phyloP scores from a whole-genome alignment of 53 echinoderm and acorn worm genomes.

The Stichopus horrens region DNA sequence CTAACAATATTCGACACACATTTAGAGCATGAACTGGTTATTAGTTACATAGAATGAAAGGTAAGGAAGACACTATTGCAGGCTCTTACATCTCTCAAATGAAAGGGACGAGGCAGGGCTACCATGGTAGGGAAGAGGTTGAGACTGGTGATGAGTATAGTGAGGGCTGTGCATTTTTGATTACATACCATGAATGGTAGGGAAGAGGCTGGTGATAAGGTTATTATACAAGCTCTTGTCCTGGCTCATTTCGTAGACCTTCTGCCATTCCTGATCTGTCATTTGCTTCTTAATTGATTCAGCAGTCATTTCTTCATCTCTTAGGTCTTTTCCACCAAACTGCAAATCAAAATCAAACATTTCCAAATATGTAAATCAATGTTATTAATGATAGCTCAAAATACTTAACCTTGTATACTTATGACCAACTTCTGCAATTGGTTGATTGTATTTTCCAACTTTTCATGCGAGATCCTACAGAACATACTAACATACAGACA shows the following conservation, averaged over 20 bases:
- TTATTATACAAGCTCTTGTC: slow-evolving; percentile 97
- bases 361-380: neutral
- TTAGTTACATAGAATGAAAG: neutral
- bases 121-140: no score
- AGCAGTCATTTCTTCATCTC: slow-evolving; percentile 94
- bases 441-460: no score
- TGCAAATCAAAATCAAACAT: slow-evolving; percentile 19
- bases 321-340: slow-evolving; percentile 98
- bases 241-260: slow-evolving; percentile 99
- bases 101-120: no score
- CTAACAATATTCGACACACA: neutral
- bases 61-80: neutral
- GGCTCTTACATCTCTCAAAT: no score
- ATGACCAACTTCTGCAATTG: no score
- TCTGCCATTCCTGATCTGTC: slow-evolving; percentile 99
- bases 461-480: no score
- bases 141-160: no score
- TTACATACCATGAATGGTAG: slow-evolving; percentile 93
- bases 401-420: no score
- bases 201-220: slow-evolving; percentile 94
- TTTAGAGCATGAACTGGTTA: neutral
- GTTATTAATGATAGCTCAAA: neutral
- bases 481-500: no score
- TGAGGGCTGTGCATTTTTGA: neutral
- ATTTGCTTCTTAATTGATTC: slow-evolving; percentile 99